A percentile compares a stretch with the other conserved stretches of the same genome.
These are phyloP conservation scores for Trypoxylus dichotomus DNA, from an alignment of 1,140 invertebrate species.

Conservation along the genomic window DNA sequence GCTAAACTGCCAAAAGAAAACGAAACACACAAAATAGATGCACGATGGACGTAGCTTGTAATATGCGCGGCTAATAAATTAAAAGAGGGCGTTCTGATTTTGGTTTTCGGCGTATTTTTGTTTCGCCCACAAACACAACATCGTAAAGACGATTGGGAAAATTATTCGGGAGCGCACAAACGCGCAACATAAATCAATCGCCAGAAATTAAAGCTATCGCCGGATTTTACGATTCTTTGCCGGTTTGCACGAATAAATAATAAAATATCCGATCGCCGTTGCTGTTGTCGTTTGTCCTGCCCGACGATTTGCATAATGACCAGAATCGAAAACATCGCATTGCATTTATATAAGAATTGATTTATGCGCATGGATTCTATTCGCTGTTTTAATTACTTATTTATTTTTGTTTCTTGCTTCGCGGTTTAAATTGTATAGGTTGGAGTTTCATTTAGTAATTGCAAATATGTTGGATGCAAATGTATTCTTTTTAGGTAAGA, in stretches of 20 bases:
- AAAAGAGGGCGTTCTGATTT: background rate
- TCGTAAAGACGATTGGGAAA: background rate
- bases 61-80: background rate
- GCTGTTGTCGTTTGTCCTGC: background rate
- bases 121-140: background rate
- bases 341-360: background rate
- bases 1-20: too few relatives aligned
- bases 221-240: background rate
- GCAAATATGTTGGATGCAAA: too few relatives aligned
- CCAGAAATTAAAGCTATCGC: background rate
- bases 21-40: too few relatives aligned
- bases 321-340: background rate
- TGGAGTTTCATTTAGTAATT: too few relatives aligned
- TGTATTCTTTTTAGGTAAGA: too few relatives aligned
- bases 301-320: background rate
- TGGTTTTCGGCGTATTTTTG: background rate
- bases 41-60: too few relatives aligned
- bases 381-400: too few relatives aligned
- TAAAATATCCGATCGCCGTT: background rate
- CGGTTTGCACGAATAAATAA: background rate
- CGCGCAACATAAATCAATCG: background rate
- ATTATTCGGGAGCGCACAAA: background rate
- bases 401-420: too few relatives aligned
- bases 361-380: background rate
- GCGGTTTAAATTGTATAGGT: too few relatives aligned